Evolutionary conservation across 2,888 invertebrate genomes (phyloP).

Genomic region (Melieria crassipennis): DNA sequence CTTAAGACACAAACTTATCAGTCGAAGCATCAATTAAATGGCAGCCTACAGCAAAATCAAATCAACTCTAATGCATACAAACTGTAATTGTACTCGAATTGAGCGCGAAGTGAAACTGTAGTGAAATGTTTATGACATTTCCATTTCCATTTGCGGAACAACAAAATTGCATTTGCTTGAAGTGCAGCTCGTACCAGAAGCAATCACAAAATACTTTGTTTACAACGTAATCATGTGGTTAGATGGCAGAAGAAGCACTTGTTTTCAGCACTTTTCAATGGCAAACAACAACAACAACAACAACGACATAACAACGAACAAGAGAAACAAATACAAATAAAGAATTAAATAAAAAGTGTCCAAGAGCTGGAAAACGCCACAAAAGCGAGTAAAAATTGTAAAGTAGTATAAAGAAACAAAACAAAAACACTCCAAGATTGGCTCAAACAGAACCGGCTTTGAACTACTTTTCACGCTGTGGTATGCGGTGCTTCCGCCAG

Average conservation of each 20-base stretch:
- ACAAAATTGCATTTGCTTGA: constrained; percentile 44
- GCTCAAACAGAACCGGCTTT: background rate
- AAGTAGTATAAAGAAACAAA: background rate
- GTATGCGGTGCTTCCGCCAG: background rate
- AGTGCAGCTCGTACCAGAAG: constrained; percentile 9
- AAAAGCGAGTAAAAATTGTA: background rate
- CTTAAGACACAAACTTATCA: constrained; percentile 10
- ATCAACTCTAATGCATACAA: background rate
- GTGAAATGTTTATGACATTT: constrained; percentile 44
- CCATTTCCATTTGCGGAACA: constrained; percentile 44
- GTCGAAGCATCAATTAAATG: background rate
- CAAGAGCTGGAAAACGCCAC: background rate
- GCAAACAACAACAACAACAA: no score
- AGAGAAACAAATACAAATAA: background rate
- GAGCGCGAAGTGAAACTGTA: background rate
- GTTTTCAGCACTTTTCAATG: no score
- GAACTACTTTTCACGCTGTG: constrained; percentile 11
- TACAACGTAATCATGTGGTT: constrained; percentile 27
- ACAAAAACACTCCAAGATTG: background rate
- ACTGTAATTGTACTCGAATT: background rate
- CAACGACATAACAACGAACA: no score
- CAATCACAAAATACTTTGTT: constrained; percentile 34
- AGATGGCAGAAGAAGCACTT: background rate
- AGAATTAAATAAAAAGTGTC: constrained; percentile 1
- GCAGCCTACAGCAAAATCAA: constrained; percentile 1